Evolutionary conservation across 2,888 invertebrate species (phyloP).

Genomic region (Isoperla grammatica): DNA sequence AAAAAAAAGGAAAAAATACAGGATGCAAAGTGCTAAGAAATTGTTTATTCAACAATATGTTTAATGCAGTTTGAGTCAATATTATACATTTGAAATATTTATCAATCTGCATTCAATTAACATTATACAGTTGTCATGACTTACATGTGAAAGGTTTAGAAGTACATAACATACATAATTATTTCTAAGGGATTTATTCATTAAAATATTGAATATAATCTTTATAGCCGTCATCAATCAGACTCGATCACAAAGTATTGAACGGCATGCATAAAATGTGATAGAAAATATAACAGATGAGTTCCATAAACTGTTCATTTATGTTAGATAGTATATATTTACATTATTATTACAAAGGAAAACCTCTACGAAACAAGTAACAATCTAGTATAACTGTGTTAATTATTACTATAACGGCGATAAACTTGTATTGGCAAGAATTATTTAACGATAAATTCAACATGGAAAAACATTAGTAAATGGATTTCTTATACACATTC

Average conservation of each 20-base stretch:
- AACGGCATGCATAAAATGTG: neutral
- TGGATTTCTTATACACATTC: neutral
- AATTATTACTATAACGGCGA: neutral
- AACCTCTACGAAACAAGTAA: constrained; percentile 1
- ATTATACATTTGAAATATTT: neutral
- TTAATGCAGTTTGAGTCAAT: neutral
- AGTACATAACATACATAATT: neutral
- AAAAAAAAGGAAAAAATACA: too few relatives aligned
- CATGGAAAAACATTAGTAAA: neutral
- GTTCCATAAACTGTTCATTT: neutral
- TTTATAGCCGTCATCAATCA: neutral
- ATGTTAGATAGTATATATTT: neutral
- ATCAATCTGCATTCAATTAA: too few relatives aligned
- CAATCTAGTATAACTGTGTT: constrained; percentile 8
- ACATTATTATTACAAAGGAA: neutral
- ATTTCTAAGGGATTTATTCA: neutral
- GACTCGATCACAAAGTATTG: neutral
- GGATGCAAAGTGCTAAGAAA: neutral
- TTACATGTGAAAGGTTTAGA: neutral
- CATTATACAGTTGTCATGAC: too few relatives aligned
- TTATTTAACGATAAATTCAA: constrained; percentile 1
- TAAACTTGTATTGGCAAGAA: constrained; percentile 10
- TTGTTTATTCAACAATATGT: constrained; percentile 1
- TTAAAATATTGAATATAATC: neutral
- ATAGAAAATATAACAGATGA: neutral